Conservation (phyloP, 2,797 vertebrate species). For the Argentina silus region DNA sequence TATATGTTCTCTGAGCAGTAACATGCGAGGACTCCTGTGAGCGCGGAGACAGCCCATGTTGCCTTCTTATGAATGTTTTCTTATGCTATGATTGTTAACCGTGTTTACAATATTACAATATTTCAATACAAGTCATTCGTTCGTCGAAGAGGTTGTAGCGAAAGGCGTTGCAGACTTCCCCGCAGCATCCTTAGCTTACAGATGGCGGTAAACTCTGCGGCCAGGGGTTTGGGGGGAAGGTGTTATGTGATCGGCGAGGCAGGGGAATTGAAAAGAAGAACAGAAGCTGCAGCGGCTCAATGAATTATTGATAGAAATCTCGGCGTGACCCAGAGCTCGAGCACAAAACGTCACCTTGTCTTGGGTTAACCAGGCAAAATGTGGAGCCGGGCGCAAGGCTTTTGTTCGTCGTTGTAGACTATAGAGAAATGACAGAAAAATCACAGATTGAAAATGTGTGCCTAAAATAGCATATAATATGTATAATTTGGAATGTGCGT, state of each 20-base stretch:
- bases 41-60: background rate
- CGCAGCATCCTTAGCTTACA: conserved; percentile 42
- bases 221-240: conserved; percentile 61
- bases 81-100: background rate
- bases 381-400: conserved; percentile 47
- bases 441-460: background rate
- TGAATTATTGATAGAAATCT: conserved; percentile 87
- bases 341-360: conserved; percentile 69
- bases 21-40: background rate
- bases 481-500: background rate
- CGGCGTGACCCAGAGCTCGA: conserved; percentile 67
- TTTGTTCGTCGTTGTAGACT: conserved; percentile 21
- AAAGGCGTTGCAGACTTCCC: conserved; percentile 23
- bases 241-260: conserved; percentile 75
- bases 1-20: background rate
- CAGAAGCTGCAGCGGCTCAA: conserved; percentile 79
- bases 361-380: conserved; percentile 78
- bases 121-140: no score
- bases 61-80: background rate
- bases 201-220: conserved; percentile 45
- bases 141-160: background rate
- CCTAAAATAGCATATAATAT: background rate
- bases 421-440: background rate
- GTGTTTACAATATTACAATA: background rate
- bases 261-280: conserved; percentile 79